phyloP scores from a whole-genome alignment of 2,888 invertebrate genomes.

The Cataglyphis cursor region DNA sequence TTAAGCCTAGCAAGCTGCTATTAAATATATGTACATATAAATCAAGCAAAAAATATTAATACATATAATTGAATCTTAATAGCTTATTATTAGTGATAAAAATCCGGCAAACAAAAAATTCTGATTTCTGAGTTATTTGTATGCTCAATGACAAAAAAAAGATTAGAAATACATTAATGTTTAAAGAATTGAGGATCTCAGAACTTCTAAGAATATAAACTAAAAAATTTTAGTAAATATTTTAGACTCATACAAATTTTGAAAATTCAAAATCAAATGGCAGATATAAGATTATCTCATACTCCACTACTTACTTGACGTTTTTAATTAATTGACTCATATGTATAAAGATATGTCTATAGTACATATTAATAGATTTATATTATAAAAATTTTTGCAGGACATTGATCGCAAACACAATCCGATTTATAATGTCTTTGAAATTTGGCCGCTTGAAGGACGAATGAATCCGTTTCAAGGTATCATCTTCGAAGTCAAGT shows the following conservation, averaged over 20 bases:
- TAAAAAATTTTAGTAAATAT: neutral
- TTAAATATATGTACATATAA: too few species aligned
- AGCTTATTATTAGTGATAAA: neutral
- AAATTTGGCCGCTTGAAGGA: conserved; percentile 80
- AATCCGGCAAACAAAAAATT: neutral
- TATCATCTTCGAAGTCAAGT: conserved; percentile 80
- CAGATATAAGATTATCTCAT: neutral
- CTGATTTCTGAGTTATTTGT: neutral
- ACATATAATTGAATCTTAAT: neutral
- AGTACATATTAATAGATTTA: neutral
- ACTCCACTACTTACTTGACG: neutral
- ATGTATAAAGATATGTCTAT: neutral
- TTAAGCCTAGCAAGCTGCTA: neutral
- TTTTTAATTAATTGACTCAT: neutral
- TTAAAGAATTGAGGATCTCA: neutral
- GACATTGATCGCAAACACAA: conserved; percentile 69
- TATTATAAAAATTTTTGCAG: conserved; percentile 57
- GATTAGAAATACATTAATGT: neutral
- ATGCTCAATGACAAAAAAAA: neutral
- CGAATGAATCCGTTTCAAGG: conserved; percentile 81
- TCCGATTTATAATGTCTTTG: conserved; percentile 76
- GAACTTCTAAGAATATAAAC: neutral
- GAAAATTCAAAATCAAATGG: neutral
- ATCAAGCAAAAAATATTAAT: too few species aligned
- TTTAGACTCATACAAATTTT: neutral